Conservation (phyloP, 2,888 invertebrate genomes). For the Cyaniris semiargus region DNA sequence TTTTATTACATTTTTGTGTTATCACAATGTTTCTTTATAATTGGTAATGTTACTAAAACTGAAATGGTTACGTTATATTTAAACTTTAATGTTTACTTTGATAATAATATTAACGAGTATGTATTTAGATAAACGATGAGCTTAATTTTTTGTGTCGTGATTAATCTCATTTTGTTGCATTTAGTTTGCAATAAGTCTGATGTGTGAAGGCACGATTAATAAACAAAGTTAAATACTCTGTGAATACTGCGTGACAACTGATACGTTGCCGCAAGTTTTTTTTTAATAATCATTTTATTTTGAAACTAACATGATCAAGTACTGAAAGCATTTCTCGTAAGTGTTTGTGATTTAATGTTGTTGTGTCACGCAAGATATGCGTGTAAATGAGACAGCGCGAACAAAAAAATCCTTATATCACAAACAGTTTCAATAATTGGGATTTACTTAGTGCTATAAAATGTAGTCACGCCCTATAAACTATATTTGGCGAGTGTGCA, state of each 20-base stretch:
- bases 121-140: conserved; percentile 1
- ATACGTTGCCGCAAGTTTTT: background rate
- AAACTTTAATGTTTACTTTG: background rate
- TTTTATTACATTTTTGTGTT: conserved; percentile 4
- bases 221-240: background rate
- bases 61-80: background rate
- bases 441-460: background rate
- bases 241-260: background rate
- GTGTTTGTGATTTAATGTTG: background rate
- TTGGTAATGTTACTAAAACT: background rate
- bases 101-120: background rate
- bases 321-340: background rate
- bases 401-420: background rate
- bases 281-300: background rate
- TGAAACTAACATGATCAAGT: background rate
- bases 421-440: background rate
- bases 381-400: background rate
- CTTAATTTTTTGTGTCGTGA: background rate
- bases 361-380: background rate
- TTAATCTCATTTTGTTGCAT: background rate
- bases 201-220: background rate
- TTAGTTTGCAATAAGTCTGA: conserved; percentile 14
- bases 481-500: background rate
- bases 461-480: background rate
- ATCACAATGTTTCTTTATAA: background rate